Evolutionary conservation across 2,113 vertebrate species (phyloP).

Genomic region (Oriolus oriolus): DNA sequence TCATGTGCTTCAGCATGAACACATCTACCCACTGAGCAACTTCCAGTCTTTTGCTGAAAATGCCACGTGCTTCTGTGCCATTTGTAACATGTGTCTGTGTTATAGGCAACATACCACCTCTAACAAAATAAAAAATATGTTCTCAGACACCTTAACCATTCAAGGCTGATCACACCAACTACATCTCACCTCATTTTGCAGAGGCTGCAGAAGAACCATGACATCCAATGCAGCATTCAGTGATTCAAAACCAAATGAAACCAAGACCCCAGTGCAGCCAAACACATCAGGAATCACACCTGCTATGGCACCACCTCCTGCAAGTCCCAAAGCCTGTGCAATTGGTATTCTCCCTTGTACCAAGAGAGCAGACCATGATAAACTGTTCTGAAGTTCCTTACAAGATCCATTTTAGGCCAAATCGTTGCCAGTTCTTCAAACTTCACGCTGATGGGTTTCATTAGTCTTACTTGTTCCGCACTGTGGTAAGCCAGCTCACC

Average conservation of each 20-base stretch:
- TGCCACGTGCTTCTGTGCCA: background rate
- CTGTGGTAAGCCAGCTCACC: background rate
- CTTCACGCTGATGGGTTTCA: rapidly evolving
- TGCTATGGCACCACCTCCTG: rapidly evolving
- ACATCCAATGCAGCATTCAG: background rate
- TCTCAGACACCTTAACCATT: background rate
- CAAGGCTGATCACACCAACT: background rate
- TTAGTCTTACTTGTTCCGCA: rapidly evolving
- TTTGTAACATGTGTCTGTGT: background rate
- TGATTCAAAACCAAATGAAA: background rate
- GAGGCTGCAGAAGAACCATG: background rate
- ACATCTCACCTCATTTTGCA: background rate
- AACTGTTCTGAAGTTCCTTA: background rate
- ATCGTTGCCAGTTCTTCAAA: background rate
- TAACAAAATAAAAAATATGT: background rate
- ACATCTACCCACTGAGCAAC: background rate
- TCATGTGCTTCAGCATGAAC: background rate
- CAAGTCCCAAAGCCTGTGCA: background rate
- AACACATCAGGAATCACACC: background rate
- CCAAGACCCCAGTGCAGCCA: background rate
- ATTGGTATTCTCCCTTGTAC: background rate
- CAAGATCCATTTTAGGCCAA: background rate
- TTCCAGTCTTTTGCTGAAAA: background rate
- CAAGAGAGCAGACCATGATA: background rate
- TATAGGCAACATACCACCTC: background rate